phyloP scores from a whole-genome alignment of 2,113 vertebrate genomes.

The Anthoscopus minutus region DNA sequence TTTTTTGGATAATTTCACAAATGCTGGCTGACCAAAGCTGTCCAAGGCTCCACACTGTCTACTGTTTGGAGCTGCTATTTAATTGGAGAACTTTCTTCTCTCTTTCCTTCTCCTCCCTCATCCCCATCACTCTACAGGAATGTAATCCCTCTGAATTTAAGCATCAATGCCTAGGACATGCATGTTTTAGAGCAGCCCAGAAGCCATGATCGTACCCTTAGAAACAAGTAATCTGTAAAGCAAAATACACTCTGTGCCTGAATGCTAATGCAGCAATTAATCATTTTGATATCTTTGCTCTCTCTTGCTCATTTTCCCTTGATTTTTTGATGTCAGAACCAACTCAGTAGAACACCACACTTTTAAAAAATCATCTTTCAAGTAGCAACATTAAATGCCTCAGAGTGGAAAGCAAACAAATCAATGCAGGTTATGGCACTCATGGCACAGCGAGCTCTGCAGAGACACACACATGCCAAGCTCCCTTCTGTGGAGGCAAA shows the following conservation, averaged over 20 bases:
- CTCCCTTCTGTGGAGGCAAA: too few relatives aligned
- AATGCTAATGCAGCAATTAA: slow-evolving; percentile 60
- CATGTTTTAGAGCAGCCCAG: background rate
- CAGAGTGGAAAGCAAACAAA: slow-evolving; percentile 24
- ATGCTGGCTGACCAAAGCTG: background rate
- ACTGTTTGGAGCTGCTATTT: background rate
- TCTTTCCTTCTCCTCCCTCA: background rate
- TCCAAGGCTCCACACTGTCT: background rate
- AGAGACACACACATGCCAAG: background rate
- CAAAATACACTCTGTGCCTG: background rate
- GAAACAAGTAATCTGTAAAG: background rate
- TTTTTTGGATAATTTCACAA: background rate
- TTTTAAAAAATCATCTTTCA: slow-evolving; percentile 40
- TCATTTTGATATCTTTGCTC: slow-evolving; percentile 24
- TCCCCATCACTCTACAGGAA: background rate
- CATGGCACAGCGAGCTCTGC: background rate
- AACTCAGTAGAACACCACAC: background rate
- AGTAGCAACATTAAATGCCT: slow-evolving; percentile 2
- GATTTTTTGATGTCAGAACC: slow-evolving; percentile 29
- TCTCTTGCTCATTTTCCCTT: slow-evolving; percentile 18
- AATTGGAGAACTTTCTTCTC: background rate
- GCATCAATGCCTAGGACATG: background rate
- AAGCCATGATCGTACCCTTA: background rate
- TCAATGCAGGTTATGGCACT: background rate
- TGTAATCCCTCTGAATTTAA: background rate